Evolutionary conservation across 1,140 invertebrate genomes (phyloP), one percentile per base, ranked within the genome.

Genomic region (Portunus trituberculatus): DNA sequence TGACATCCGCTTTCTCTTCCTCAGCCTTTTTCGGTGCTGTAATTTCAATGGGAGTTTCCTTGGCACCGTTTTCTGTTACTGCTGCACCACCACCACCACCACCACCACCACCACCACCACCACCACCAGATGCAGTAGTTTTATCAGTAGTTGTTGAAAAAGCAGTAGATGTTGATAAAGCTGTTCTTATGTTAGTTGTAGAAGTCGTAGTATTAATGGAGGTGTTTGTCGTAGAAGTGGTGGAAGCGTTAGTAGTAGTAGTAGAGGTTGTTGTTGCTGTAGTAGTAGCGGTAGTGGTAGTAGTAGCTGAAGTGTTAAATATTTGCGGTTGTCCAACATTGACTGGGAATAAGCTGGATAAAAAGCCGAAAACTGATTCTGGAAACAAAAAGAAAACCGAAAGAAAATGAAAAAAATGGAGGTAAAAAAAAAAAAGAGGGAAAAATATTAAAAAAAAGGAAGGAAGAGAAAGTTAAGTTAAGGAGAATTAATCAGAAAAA

Each of bases 351-450:
- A 93, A 82, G n/a, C 67, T 93, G 67, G 67, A 84, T 4, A 93
- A 93, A 84, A 93, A 93, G 14, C 82, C 92, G 67, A 93, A 39
- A n/a, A 93, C 92, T 0, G 92, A 83, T 45, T 93, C 92, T 93
- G 92, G 8, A 84, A 93, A n/a, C 46, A 46, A 32, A 88, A 2
- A 88, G 10, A 46, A 46, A 16, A 88, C 3, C 2, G 31, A 20
- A 88, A 88, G 28, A 45, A 88, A 39, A 32, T 4, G 1, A 2
- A 31, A 25, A 46, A 32, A 32, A 88, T 14, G 31, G 45, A 88
- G 52, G 12, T 0, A 20, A 59, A 20, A 59, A 10, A 10, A 20
- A 20, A 20, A 59, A 10, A 59, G 2, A 6, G 28, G n/a, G 14
- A 12, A 25, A 86, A 28, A 39, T 14, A 86, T 4, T 7, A 8